phyloP scores from a whole-genome alignment of 2,888 invertebrate species.

The Agrochola macilenta region DNA sequence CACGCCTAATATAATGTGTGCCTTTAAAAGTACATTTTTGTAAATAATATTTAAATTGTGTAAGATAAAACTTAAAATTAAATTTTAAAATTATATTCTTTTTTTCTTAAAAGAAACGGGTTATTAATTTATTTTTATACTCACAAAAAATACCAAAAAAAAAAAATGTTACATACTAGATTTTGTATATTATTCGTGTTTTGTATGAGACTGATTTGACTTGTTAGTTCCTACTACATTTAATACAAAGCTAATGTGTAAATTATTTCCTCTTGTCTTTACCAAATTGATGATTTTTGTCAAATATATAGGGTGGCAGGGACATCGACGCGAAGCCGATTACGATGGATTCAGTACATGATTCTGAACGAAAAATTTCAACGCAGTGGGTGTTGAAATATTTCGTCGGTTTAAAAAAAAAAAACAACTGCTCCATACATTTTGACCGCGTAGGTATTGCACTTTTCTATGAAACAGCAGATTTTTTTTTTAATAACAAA shows the following conservation, averaged over 20 bases:
- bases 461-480: too few species aligned
- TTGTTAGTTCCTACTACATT: background rate
- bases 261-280: background rate
- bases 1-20: background rate
- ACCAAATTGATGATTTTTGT: background rate
- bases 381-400: too few species aligned
- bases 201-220: background rate
- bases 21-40: background rate
- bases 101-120: too few species aligned
- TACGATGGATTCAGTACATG: too few species aligned
- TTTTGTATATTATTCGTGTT: background rate
- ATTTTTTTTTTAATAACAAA: too few species aligned
- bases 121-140: background rate
- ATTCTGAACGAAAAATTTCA: too few species aligned
- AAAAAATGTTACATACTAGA: background rate
- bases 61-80: conserved; percentile 4
- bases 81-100: background rate
- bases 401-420: too few species aligned
- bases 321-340: too few species aligned
- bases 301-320: too few species aligned
- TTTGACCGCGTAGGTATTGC: too few species aligned
- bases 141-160: background rate
- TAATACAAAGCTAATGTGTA: background rate
- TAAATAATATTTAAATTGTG: background rate
- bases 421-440: too few species aligned